Evolutionary conservation across 2,113 vertebrate species (phyloP).

Genomic region (Brevimyrus niger): DNA sequence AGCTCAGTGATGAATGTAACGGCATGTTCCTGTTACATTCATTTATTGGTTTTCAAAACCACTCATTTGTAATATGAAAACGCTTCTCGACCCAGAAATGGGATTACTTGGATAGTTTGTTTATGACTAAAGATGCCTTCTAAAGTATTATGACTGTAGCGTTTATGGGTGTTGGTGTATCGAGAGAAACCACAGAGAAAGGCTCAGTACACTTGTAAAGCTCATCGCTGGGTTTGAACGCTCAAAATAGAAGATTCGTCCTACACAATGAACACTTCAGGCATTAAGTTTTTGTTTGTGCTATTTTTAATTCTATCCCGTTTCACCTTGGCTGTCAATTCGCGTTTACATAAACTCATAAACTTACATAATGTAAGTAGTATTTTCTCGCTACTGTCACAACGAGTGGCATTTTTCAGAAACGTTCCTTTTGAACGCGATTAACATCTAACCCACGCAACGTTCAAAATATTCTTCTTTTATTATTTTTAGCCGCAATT

Average conservation of each 20-base stretch:
- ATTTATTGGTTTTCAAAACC: neutral
- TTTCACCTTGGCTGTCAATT: neutral
- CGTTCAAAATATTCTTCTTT: neutral
- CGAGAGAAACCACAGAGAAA: neutral
- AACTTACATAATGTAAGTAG: neutral
- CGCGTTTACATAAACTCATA: neutral
- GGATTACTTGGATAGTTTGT: neutral
- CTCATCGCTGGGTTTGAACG: neutral
- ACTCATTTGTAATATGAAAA: neutral
- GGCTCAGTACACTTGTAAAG: neutral
- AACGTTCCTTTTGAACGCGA: neutral
- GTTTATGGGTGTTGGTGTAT: neutral
- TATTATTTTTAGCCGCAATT: neutral
- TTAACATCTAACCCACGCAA: neutral
- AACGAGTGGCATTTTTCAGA: neutral
- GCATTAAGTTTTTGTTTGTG: neutral
- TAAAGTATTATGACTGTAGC: neutral
- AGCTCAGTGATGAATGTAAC: no score
- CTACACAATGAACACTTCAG: neutral
- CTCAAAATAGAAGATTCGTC: neutral
- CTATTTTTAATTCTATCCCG: neutral
- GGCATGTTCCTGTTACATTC: neutral
- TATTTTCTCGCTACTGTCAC: neutral
- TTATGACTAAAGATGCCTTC: neutral
- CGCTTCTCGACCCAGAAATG: neutral